Percentiles rank a stretch among this genome's conserved stretches.
These are phyloP conservation scores for Actinostola sp. DNA, from an alignment of 92 coral and sea anemone species.

Conservation along the genomic window DNA sequence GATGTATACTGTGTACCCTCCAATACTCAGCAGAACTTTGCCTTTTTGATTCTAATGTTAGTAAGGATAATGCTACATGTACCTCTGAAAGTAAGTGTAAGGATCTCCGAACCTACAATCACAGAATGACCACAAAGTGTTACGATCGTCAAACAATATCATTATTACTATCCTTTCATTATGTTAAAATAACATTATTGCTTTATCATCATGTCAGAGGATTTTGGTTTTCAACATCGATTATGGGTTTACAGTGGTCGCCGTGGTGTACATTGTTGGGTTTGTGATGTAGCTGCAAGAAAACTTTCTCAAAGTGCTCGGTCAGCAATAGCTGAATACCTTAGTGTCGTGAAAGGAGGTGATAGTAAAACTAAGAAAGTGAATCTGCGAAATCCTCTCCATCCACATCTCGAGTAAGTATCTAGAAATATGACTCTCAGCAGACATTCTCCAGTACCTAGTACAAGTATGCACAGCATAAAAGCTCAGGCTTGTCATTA, in stretches of 20 bases:
- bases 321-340: conserved; percentile 96
- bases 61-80: no score
- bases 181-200: background rate
- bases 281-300: conserved; percentile 95
- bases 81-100: no score
- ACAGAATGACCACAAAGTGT: no score
- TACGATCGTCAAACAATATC: no score
- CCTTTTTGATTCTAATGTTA: no score
- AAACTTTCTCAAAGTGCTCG: conserved; percentile 89
- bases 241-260: conserved; percentile 99
- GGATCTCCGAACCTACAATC: no score
- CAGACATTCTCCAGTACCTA: no score
- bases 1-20: no score
- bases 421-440: background rate
- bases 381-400: conserved; percentile 64
- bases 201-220: conserved; percentile 53
- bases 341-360: conserved; percentile 93
- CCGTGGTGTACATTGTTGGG: conserved; percentile 99
- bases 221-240: conserved; percentile 92
- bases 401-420: conserved; percentile 80
- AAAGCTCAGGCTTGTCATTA: no score
- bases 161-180: background rate
- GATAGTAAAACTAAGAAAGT: conserved; percentile 92
- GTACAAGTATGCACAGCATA: no score
- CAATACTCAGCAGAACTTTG: no score